phyloP scores from a whole-genome alignment of 2,113 vertebrate genomes.

The Lophura nycthemera region DNA sequence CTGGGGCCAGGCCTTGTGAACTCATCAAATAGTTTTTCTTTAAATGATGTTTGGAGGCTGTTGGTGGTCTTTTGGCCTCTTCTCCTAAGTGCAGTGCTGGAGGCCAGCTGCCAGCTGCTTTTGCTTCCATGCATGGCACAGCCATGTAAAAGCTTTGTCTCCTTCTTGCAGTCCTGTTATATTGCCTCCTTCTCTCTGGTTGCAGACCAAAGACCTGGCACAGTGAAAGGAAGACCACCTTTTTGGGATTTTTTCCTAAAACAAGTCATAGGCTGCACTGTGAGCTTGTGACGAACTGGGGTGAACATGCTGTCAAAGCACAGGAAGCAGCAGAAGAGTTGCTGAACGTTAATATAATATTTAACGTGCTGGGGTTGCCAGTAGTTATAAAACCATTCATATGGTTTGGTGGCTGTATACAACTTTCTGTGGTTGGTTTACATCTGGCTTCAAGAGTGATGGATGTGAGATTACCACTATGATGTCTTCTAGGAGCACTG shows the following conservation, averaged over 20 bases:
- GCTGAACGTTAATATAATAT: conserved; percentile 60
- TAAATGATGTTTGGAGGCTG: background rate
- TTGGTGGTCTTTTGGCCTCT: background rate
- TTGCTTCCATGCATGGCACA: background rate
- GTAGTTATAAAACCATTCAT: conserved; percentile 20
- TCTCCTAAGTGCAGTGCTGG: background rate
- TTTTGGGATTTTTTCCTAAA: background rate
- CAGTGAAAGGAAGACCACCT: background rate
- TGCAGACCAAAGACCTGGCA: fast-evolving
- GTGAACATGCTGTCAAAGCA: conserved; percentile 20
- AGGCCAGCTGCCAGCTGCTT: background rate
- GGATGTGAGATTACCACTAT: conserved; percentile 12
- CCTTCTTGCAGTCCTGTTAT: background rate
- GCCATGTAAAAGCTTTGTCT: background rate
- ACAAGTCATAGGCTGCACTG: background rate
- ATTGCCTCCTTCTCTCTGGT: background rate
- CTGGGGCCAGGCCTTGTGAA: background rate
- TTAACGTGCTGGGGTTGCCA: conserved; percentile 48
- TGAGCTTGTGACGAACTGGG: fast-evolving
- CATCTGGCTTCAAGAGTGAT: conserved; percentile 17
- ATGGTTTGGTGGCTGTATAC: conserved; percentile 28
- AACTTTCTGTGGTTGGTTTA: conserved; percentile 41
- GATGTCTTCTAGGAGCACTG: conserved; percentile 19
- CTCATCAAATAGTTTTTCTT: conserved; percentile 10
- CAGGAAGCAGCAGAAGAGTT: conserved; percentile 59